A percentile compares a stretch with the other conserved stretches of the same genome.
These are phyloP conservation scores for Chaenodraco wilsoni DNA, from an alignment of 2,797 vertebrate species.

Conservation along the genomic window DNA sequence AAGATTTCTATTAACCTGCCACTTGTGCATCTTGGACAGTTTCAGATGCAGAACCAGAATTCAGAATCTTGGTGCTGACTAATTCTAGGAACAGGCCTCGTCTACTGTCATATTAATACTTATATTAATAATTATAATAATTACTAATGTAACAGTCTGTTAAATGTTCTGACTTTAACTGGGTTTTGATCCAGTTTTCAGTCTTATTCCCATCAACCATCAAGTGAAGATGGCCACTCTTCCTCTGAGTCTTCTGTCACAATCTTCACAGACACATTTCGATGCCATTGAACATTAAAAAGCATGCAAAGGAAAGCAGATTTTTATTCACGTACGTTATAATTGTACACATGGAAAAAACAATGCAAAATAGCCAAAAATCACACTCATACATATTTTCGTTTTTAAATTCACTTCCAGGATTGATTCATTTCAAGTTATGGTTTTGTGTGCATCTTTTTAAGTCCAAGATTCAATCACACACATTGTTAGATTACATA, in stretches of 20 bases:
- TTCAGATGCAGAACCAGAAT: conserved; percentile 26
- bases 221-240: not conserved
- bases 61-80: conserved; percentile 60
- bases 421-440: too few relatives aligned
- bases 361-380: not conserved
- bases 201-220: not conserved
- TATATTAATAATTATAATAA: conserved; percentile 44
- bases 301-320: not conserved
- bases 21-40: conserved; percentile 41
- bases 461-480: not conserved
- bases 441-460: too few relatives aligned
- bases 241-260: not conserved
- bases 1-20: conserved; percentile 57
- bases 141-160: conserved; percentile 20
- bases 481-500: not conserved
- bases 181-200: not conserved
- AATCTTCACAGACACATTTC: not conserved
- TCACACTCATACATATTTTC: not conserved
- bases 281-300: not conserved
- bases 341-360: not conserved
- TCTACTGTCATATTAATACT: conserved; percentile 25
- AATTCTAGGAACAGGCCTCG: conserved; percentile 44
- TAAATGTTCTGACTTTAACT: conserved; percentile 20
- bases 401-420: too few relatives aligned
- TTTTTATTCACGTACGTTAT: not conserved